Evolutionary conservation across 2,113 vertebrate species (phyloP).

Genomic region (Illadopsis cleaveri): DNA sequence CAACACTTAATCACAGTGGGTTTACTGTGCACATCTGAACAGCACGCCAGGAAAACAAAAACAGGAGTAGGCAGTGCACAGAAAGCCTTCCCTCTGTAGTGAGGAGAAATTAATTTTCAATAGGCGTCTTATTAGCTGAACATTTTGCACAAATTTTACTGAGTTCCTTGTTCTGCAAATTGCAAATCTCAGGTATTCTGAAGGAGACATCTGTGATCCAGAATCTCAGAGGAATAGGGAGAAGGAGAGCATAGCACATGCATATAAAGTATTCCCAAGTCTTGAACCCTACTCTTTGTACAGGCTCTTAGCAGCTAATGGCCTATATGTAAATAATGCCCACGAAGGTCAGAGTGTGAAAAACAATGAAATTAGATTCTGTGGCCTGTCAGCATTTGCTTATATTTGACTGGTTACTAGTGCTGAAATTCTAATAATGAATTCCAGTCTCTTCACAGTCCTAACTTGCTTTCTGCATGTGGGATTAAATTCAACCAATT

Average conservation of each 20-base stretch:
- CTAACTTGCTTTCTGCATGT: neutral
- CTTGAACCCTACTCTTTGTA: neutral
- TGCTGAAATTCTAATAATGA: neutral
- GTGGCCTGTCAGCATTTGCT: neutral
- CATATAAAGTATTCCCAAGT: neutral
- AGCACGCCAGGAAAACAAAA: neutral
- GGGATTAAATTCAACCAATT: neutral
- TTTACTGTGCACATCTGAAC: neutral
- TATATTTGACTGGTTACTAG: neutral
- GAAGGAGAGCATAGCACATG: neutral
- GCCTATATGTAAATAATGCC: neutral
- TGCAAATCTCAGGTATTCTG: neutral
- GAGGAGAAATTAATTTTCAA: neutral
- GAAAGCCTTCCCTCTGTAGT: neutral
- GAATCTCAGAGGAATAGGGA: neutral
- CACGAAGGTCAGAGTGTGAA: neutral
- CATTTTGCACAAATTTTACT: neutral
- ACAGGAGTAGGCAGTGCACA: neutral
- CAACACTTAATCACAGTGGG: neutral
- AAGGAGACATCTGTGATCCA: neutral
- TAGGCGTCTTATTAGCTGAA: neutral
- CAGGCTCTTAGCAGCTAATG: neutral
- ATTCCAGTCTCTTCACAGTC: neutral
- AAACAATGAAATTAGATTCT: neutral
- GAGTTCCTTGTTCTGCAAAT: neutral